Evolutionary conservation across 1,140 invertebrate genomes (phyloP).

Genomic region (Pantala flavescens): DNA sequence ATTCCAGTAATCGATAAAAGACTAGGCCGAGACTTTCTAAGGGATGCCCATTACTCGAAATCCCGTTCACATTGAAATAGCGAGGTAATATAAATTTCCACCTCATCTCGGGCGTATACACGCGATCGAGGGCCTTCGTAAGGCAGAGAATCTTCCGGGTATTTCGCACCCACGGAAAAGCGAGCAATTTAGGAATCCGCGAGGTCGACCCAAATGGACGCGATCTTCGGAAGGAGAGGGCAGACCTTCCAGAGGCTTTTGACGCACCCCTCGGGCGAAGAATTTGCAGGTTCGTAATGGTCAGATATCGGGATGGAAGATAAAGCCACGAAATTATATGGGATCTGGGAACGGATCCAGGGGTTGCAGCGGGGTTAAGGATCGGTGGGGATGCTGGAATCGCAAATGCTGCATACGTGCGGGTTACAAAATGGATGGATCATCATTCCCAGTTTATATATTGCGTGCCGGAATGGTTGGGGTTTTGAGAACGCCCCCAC

Average conservation of each 20-base stretch:
- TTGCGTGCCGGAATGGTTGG: neutral
- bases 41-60: neutral
- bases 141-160: too few relatives aligned
- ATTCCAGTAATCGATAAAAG: neutral
- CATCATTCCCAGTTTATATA: neutral
- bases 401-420: neutral
- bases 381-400: neutral
- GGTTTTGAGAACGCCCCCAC: neutral
- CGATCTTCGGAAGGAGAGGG: too few relatives aligned
- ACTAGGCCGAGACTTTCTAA: neutral
- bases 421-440: neutral
- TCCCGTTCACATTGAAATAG: neutral
- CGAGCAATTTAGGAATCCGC: too few relatives aligned
- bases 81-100: neutral
- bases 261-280: too few relatives aligned
- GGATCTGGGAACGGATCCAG: neutral
- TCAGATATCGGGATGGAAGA: constrained; percentile 1
- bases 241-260: too few relatives aligned
- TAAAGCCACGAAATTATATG: neutral
- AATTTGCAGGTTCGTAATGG: neutral
- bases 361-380: neutral
- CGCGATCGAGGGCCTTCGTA: neutral
- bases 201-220: too few relatives aligned
- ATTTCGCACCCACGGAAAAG: too few relatives aligned
- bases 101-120: neutral